A percentile compares a stretch with the other conserved stretches of the same genome.
Evolutionary conservation across 2,797 vertebrate genomes (phyloP).

Genomic region (Picus viridis): DNA sequence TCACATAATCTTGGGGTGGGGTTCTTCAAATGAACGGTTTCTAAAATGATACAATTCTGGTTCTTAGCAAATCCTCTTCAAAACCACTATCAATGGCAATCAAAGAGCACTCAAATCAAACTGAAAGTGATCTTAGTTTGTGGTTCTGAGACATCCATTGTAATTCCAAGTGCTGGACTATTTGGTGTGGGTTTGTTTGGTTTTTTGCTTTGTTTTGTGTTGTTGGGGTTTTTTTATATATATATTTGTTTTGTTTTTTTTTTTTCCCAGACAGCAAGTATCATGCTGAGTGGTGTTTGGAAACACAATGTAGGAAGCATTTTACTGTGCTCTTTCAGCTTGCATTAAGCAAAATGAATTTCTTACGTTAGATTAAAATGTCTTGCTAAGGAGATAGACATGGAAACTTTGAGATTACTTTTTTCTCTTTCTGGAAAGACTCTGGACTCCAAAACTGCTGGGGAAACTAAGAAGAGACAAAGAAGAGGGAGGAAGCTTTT

Average conservation of each 20-base stretch:
- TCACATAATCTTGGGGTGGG: background rate
- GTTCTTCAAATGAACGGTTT: background rate
- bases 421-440: background rate
- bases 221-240: too few relatives aligned
- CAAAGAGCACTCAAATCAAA: background rate
- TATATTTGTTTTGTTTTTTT: too few relatives aligned
- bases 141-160: slow-evolving; percentile 18
- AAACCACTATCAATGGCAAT: slow-evolving; percentile 23
- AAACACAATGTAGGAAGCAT: background rate
- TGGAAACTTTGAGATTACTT: background rate
- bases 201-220: too few relatives aligned
- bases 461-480: background rate
- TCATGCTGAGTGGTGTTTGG: background rate
- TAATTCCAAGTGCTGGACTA: background rate
- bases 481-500: too few relatives aligned
- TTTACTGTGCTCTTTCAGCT: background rate
- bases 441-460: background rate
- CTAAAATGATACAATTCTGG: background rate
- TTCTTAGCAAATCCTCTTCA: background rate
- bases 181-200: background rate
- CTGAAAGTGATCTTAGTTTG: background rate
- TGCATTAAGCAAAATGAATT: background rate
- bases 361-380: background rate
- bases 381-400: background rate
- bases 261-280: background rate